Conservation (phyloP, 2,888 invertebrate genomes). For the Saturnia japonica region DNA sequence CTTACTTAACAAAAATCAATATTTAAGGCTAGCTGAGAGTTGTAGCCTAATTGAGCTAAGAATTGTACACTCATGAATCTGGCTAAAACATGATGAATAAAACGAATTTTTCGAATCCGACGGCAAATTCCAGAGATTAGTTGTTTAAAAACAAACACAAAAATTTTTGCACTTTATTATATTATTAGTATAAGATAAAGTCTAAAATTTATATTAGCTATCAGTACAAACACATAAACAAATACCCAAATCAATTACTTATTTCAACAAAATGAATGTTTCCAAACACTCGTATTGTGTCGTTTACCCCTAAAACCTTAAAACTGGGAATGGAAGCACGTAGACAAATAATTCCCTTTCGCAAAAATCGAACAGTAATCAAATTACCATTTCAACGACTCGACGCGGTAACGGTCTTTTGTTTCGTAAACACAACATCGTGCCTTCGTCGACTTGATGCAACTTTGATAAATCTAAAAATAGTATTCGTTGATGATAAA, state of each 20-base stretch:
- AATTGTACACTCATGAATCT: no score
- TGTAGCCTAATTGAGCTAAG: no score
- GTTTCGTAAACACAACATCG: not conserved
- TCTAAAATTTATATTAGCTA: no score
- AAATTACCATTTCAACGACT: not conserved
- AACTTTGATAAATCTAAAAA: not conserved
- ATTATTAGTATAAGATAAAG: no score
- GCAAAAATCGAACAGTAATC: not conserved
- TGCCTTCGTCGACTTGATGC: not conserved
- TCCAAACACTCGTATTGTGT: not conserved
- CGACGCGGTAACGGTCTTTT: not conserved
- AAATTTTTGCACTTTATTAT: no score
- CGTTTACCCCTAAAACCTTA: not conserved
- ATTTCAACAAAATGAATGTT: not conserved
- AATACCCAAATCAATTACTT: not conserved
- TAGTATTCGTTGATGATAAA: not conserved
- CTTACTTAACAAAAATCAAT: no score
- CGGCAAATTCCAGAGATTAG: no score
- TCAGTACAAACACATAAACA: not conserved
- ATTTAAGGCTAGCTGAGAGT: no score
- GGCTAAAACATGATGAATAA: no score
- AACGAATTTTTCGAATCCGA: no score
- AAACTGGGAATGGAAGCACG: slow-evolving; percentile 3
- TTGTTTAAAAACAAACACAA: no score
- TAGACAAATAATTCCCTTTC: not conserved